Conservation (phyloP, 2,113 vertebrate genomes). For the Kobus ellipsiprymnus region DNA sequence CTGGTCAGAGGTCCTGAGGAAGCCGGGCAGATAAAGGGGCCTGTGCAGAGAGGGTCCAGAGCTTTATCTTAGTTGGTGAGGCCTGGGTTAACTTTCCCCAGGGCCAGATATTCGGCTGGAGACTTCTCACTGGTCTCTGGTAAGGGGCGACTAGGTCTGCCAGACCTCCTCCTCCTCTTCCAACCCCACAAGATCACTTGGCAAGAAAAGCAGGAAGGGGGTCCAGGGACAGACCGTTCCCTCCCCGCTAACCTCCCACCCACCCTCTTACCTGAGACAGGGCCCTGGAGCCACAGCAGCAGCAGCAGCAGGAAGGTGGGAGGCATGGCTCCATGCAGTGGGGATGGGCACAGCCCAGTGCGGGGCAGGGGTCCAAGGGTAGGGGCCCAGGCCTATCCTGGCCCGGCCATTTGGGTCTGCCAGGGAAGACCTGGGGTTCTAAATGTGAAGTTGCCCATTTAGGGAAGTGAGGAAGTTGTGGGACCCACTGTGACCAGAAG, state of each 20-base stretch:
- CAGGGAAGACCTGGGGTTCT: constrained; percentile 1
- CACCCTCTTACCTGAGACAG: constrained; percentile 56
- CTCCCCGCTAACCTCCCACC: background rate
- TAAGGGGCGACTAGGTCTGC: background rate
- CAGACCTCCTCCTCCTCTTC: background rate
- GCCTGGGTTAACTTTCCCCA: background rate
- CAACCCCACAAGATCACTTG: background rate
- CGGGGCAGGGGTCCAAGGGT: background rate
- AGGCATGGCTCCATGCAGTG: constrained; percentile 50
- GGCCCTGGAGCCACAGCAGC: background rate
- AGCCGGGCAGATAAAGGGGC: background rate
- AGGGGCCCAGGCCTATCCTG: background rate
- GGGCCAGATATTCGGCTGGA: background rate
- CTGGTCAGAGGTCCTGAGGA: background rate
- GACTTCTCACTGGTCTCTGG: background rate
- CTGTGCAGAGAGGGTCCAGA: background rate
- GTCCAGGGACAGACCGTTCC: background rate
- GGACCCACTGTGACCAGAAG: background rate
- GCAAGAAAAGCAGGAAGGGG: background rate
- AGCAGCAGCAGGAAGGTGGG: background rate
- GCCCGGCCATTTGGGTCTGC: background rate
- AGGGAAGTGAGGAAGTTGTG: constrained; percentile 56
- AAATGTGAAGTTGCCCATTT: constrained; percentile 50
- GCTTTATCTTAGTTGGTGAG: background rate
- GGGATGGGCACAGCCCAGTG: background rate